Evolutionary conservation across 1,140 invertebrate species (phyloP), one percentile per base, ranked within the genome.

Genomic region (Solenopsis invicta): DNA sequence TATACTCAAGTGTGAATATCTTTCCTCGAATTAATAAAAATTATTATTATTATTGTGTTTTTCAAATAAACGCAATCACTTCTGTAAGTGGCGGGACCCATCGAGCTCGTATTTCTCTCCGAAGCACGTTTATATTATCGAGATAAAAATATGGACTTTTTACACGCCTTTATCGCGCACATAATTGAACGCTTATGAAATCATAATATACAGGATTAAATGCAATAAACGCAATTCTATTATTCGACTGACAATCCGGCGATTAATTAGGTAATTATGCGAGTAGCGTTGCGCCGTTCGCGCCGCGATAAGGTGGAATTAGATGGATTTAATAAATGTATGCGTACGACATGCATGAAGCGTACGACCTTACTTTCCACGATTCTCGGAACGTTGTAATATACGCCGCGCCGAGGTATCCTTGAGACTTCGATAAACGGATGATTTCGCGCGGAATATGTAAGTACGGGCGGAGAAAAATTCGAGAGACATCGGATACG

Each of bases 301-400:
- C 78, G 78, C 29, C 50, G n/a, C 77, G 78, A 62, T 84, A 75
- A 84, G 62, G 54, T 74, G 41, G 54, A 75, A 50, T 84, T 84
- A 75, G 80, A 84, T 37, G 71, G 80, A 84, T 34, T 61, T 84
- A 75, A 84, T n/a, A n/a, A n/a, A n/a, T 75, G 41, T 84, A 84
- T 84, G 54, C 69, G 24, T 18, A 37, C 45, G 80, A 84, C 67
- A 75, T 54, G 80, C 80, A 50, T 24, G 52, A 24, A 74, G 62
- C 72, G 37, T 48, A 50, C 85, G 62, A n/a, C 85, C 85, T 81
- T 86, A 86, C 84, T 86, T 86, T 86, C 85, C 85, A 81, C 64
- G 77, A 81, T 86, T 86, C 85, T 78, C 52, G 64, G 85, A 86
- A 86, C 72, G 48, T 62, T 29, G 74, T 34, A 67, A 45, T 18